Conservation (phyloP, 2,888 invertebrate species). For the Anoplius nigerrimus region DNA sequence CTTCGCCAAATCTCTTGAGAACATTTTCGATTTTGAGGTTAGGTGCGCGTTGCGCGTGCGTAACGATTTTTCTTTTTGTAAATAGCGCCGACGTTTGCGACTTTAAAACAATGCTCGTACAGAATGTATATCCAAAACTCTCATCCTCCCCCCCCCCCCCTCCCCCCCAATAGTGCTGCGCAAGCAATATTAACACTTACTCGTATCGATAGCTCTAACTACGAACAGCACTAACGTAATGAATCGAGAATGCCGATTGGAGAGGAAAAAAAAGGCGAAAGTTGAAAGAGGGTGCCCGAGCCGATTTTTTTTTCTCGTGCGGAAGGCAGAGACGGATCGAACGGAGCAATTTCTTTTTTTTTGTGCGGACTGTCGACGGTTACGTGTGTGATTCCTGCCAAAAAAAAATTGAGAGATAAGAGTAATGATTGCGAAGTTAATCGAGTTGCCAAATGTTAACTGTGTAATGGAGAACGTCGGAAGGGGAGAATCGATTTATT, state of each 20-base stretch:
- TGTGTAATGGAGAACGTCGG: slow-evolving; percentile 40
- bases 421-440: slow-evolving; percentile 45
- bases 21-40: too few species aligned
- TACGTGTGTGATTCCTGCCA: slow-evolving; percentile 65
- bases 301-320: slow-evolving; percentile 18
- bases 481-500: slow-evolving; percentile 58
- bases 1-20: too few species aligned
- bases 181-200: slow-evolving; percentile 56
- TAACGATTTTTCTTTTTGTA: slow-evolving; percentile 52
- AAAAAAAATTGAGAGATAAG: slow-evolving; percentile 35
- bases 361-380: slow-evolving; percentile 34
- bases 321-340: background rate
- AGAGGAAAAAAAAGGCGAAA: slow-evolving; percentile 4
- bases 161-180: slow-evolving; percentile 37
- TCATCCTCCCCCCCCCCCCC: slow-evolving; percentile 18
- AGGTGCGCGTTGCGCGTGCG: too few species aligned
- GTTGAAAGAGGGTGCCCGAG: background rate
- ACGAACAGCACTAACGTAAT: slow-evolving; percentile 49
- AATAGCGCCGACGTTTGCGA: slow-evolving; percentile 50
- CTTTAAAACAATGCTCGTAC: slow-evolving; percentile 32
- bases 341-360: background rate
- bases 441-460: slow-evolving; percentile 54
- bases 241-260: too few species aligned
- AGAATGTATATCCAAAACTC: slow-evolving; percentile 25
- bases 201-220: slow-evolving; percentile 55